phyloP scores from a whole-genome alignment of 1,140 invertebrate species.

The Listronotus bonariensis region DNA sequence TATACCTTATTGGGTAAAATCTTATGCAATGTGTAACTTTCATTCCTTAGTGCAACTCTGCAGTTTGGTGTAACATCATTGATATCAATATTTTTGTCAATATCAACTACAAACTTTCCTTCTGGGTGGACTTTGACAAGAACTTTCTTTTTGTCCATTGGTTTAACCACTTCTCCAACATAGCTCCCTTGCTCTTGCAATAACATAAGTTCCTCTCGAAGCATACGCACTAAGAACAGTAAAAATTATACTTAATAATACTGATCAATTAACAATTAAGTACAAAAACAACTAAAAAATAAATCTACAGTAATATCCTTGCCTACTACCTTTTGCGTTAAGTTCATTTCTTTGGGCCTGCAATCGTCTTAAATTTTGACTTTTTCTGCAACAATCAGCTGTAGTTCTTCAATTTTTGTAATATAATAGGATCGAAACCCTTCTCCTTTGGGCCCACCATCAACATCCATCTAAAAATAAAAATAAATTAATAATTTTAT shows the following conservation, averaged over 20 bases:
- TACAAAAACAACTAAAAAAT: too few relatives aligned
- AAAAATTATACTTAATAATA: too few relatives aligned
- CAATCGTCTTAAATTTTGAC: slow-evolving; percentile 94
- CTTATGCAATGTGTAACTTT: slow-evolving; percentile 98
- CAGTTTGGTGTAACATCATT: slow-evolving; percentile 98
- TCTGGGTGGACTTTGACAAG: slow-evolving; percentile 99
- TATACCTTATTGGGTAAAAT: slow-evolving; percentile 96
- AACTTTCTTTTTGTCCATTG: slow-evolving; percentile 99
- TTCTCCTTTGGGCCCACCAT: slow-evolving; percentile 76
- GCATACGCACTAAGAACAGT: slow-evolving; percentile 81
- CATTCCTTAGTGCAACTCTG: slow-evolving; percentile 95
- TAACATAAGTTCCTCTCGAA: slow-evolving; percentile 96
- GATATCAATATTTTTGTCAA: slow-evolving; percentile 99
- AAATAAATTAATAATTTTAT: too few relatives aligned
- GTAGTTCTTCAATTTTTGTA: slow-evolving; percentile 96
- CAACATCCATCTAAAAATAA: slow-evolving; percentile 82
- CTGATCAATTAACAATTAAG: too few relatives aligned
- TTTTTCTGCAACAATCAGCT: slow-evolving; percentile 96
- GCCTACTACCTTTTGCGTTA: slow-evolving; percentile 89
- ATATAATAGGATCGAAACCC: slow-evolving; percentile 94
- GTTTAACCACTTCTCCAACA: slow-evolving; percentile 99
- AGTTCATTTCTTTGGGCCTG: slow-evolving; percentile 99
- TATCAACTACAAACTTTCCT: slow-evolving; percentile 99
- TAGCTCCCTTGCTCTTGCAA: slow-evolving; percentile 99
- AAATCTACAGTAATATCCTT: too few relatives aligned